Conservation (phyloP, 1,140 invertebrate species). For the Lepidotrigona ventralis region DNA sequence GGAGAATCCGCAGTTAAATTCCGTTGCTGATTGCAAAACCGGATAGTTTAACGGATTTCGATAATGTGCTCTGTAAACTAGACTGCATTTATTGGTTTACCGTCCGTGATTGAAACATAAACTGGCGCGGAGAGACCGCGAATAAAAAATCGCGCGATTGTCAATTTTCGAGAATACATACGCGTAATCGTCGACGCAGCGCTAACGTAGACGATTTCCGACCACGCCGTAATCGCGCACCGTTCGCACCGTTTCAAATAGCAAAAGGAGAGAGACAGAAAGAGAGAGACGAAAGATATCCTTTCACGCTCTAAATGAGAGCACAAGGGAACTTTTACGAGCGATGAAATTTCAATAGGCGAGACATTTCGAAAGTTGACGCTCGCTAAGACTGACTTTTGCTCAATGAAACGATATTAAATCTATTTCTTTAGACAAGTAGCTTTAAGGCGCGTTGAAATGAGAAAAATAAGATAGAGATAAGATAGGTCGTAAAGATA, state of each 20-base stretch:
- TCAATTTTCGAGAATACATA: constrained; percentile 24
- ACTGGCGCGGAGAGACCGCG: not conserved
- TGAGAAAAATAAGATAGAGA: not conserved
- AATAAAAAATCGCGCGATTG: constrained; percentile 39
- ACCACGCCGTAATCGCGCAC: not conserved
- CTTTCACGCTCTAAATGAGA: not conserved
- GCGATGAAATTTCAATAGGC: not conserved
- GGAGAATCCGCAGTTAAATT: constrained; percentile 24
- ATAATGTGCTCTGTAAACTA: constrained; percentile 29
- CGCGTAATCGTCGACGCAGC: not conserved
- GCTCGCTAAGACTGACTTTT: constrained; percentile 17
- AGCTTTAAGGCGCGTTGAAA: not conserved
- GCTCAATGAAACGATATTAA: constrained; percentile 2
- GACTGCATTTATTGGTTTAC: constrained; percentile 6
- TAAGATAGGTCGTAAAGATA: not conserved
- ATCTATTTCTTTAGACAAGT: not conserved
- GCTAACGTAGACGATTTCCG: not conserved
- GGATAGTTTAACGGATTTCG: constrained; percentile 43
- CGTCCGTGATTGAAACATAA: constrained; percentile 16
- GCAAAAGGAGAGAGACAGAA: too few species aligned
- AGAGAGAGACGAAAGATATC: not conserved
- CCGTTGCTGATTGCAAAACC: not conserved
- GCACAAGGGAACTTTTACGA: not conserved
- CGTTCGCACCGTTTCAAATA: not conserved
- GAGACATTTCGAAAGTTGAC: not conserved